phyloP scores from a whole-genome alignment of 2,113 vertebrate genomes.

The Ochotona princeps region DNA sequence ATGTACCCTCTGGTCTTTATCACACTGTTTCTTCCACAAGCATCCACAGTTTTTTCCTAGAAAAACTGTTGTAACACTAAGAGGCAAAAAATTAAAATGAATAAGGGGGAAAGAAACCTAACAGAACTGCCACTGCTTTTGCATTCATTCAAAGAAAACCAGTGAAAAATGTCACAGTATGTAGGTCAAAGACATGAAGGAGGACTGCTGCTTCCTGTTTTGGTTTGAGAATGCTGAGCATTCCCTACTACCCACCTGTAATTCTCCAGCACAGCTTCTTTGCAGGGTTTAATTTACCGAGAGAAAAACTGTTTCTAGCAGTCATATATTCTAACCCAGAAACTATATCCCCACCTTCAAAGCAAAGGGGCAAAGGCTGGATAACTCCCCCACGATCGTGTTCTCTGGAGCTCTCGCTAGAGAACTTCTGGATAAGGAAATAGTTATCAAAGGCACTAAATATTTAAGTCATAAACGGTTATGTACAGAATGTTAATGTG shows the following conservation, averaged over 20 bases:
- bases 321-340: neutral
- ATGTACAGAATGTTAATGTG: neutral
- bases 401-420: neutral
- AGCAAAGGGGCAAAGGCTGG: neutral
- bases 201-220: neutral
- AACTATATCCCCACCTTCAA: constrained; percentile 18
- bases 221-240: neutral
- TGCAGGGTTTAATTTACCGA: neutral
- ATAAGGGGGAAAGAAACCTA: no score
- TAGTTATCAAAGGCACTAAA: neutral
- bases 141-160: neutral
- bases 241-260: neutral
- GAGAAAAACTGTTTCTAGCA: neutral
- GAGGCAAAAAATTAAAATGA: neutral
- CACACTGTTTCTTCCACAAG: neutral
- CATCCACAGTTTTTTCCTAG: neutral
- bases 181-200: constrained; percentile 16
- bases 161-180: neutral
- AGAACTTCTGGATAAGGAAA: constrained; percentile 10
- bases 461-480: constrained; percentile 23
- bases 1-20: neutral
- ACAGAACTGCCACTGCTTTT: neutral
- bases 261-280: neutral
- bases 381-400: neutral
- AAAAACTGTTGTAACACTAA: neutral